Evolutionary conservation across 2,113 vertebrate genomes (phyloP), one percentile per base, ranked within the genome.

Genomic region (Leptosomus discolor): DNA sequence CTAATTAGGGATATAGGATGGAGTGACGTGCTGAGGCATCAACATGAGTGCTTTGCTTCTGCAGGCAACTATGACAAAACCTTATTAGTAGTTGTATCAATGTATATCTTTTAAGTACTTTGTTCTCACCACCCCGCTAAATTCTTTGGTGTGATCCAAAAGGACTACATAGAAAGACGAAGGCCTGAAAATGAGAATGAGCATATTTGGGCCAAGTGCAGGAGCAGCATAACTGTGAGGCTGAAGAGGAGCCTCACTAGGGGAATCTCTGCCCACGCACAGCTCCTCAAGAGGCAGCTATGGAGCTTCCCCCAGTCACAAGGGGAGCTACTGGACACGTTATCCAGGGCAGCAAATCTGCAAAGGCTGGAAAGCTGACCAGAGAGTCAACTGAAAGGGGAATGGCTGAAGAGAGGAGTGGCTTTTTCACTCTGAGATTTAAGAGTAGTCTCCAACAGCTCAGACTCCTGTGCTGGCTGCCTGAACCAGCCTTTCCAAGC

Each of bases 271-370:
- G 60, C 14, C 15, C 3, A 32, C 15, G 30, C 50, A n/a, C 9
- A 39, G 22, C 29, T 71, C 8, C 24, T 34, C 0, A 2, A 46
- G 24, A 0, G 1, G 29, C 41, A 88, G 4, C 19, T 56, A 20
- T 24, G 19, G 27, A 65, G 12, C 23, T 50, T 80, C 48, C 8
- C 10, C 12, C 24, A 41, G 13, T 8, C 1, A 1, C 4, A 13
- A 41, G 8, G 3, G 11, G 37, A 58, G 11, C 23, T 83, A 68
- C 70, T 79, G 37, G 17, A 22, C 6, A 50, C 23, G 26, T 68
- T 71, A 67, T 17, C 22, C 36, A 53, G 45, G 46, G 8, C 56
- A 78, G 12, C 1, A 2, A 76, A 68, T 27, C 53, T 51, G 23
- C 41, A 67, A 90, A 90, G 15, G 19, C 30, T 24, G 26, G 27